Percentiles rank a stretch among this genome's conserved stretches.
These are phyloP conservation scores for Piaya cayana DNA, from an alignment of 2,113 vertebrate species.

Conservation along the genomic window DNA sequence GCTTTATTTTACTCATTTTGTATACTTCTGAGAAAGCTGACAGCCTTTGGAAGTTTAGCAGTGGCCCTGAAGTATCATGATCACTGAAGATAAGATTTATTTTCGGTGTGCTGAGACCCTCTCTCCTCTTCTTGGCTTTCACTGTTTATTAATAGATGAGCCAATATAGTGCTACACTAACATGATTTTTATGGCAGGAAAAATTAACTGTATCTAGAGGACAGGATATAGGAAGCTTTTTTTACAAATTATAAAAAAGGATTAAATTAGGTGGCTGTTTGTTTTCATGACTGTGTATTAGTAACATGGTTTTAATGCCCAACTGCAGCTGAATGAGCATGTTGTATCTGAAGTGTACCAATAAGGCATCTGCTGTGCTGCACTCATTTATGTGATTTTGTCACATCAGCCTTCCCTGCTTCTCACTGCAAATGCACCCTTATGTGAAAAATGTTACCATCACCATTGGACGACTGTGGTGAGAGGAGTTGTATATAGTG, in stretches of 20 bases:
- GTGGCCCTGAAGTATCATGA: not conserved
- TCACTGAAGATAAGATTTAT: not conserved
- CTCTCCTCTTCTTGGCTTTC: not conserved
- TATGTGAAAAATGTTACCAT: accelerated
- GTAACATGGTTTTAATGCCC: not conserved
- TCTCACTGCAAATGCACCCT: not conserved
- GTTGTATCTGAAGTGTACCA: not conserved
- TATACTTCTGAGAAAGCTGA: not conserved
- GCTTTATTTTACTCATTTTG: not conserved
- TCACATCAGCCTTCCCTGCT: not conserved
- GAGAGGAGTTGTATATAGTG: not conserved
- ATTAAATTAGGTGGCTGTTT: not conserved
- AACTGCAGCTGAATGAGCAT: not conserved
- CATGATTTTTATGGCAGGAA: not conserved
- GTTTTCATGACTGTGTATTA: not conserved
- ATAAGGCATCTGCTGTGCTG: not conserved
- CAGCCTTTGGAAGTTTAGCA: not conserved
- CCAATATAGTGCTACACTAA: not conserved
- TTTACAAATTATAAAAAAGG: not conserved
- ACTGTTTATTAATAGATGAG: not conserved
- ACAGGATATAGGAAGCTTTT: not conserved
- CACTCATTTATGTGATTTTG: not conserved
- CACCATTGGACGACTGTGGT: not conserved
- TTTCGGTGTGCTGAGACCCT: not conserved
- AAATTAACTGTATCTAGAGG: not conserved